Percentiles rank a stretch among this genome's conserved stretches.
Conservation (phyloP, 2,797 vertebrate genomes). For the Tragopan temminckii region DNA sequence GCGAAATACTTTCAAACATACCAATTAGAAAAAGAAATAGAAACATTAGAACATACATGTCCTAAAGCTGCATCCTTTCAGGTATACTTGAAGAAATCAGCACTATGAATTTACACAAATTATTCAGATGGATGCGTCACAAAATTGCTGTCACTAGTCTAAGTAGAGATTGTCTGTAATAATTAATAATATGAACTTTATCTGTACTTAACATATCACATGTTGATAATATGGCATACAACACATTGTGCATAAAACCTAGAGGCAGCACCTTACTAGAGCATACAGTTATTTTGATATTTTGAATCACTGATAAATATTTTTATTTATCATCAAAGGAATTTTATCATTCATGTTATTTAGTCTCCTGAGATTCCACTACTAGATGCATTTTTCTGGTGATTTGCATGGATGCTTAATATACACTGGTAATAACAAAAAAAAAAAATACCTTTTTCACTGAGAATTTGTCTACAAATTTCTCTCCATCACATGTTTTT, state of each 20-base stretch:
- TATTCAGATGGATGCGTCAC: not conserved
- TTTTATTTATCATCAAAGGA: not conserved
- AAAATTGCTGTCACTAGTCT: not conserved
- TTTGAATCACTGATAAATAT: not conserved
- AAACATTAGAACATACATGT: not conserved
- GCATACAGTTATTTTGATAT: not conserved
- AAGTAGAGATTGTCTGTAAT: not conserved
- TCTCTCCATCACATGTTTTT: not conserved
- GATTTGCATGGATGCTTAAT: not conserved
- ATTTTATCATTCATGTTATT: not conserved
- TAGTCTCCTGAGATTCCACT: not conserved
- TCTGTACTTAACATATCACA: not conserved
- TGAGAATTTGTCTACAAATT: not conserved
- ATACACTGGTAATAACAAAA: not conserved
- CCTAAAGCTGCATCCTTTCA: not conserved
- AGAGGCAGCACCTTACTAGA: fast-evolving
- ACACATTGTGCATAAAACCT: not conserved
- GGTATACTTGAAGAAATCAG: not conserved
- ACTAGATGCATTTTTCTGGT: not conserved
- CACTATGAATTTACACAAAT: not conserved
- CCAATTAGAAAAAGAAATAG: not conserved
- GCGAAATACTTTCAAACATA: not conserved
- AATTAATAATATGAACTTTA: not conserved
- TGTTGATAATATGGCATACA: fast-evolving
- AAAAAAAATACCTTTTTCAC: not conserved